Base-by-base conservation (phyloP, 1,140 invertebrate genomes). In the Pseudomyrmex concolor region DNA sequence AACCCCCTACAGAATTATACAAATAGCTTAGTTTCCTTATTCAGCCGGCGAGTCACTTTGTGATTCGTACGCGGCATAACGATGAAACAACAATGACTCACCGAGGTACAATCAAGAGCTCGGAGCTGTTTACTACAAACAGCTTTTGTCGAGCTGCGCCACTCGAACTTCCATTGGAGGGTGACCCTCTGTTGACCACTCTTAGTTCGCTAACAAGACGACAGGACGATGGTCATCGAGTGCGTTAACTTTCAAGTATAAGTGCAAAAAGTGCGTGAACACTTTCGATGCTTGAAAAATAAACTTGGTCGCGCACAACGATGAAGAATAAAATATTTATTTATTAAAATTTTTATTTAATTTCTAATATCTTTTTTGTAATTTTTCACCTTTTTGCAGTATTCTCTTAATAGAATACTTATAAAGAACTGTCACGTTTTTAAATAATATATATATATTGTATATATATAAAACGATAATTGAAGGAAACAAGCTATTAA, bases 21-120 rank as follows among this genome's bases (percentile, higher is more conserved):
- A 89, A 88, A 89, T 88, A 87, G 87, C 81, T 85, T 87, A 78
- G 77, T 88, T 88, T 85, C 78, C 84, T 88, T 85, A 85, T 88
- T 89, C 86, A 63, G 62, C 48, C 72, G 68, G 68, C 73, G 77
- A 88, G 77, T 84, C 77, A 85, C 73, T 78, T 64, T 25, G 34
- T 43, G 48, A 43, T 68, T 66, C 68, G 70, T 60, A 83, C 66
- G 54, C 54, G 67, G 80, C 74, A 84, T 86, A 88, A 87, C 73
- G 86, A 89, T 83, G 84, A 70, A 89, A 88, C 86, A 76, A 84
- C 77, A 85, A 88, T 86, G 57, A 22, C 15, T 45, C 48, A 34
- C 64, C 43, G 59, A 55, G 57, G 80, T 68, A 88, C 83, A 85
- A 88, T 89, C 87, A 86, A 84, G 84, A 80, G 70, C 62, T 67